Base-by-base conservation (phyloP, 2,113 vertebrate genomes). In the Lagopus leucura region DNA sequence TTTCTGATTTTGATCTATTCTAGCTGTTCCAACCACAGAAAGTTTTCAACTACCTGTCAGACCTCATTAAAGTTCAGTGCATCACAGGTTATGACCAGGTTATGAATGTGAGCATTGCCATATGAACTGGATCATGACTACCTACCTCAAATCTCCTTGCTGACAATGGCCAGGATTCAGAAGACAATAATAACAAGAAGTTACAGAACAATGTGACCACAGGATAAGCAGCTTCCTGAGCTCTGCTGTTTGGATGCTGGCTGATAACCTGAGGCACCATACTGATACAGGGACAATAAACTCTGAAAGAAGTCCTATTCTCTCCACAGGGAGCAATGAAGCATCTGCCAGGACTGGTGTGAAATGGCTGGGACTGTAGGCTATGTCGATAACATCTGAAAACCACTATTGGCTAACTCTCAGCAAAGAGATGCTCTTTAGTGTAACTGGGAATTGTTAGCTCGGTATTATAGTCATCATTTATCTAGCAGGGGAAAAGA, bases 401-500 rank as follows among this genome's bases (percentile, higher is more conserved):
- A 82, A 76, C 28, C 5, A 4, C 83, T 88, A 20, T 20, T 73
- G 90, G 79, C 17, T 50, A 25, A 21, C 48, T 70, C 85, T 69
- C 67, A 54, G 58, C 24, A n/a, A 55, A 54, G 66, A 69, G 84
- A 48, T 15, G 67, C 75, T 87, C 63, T 85, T 60, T 8, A 36
- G 82, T 30, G 54, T 65, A 85, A 42, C 54, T 28, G 64, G 82
- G 60, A 73, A 28, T 88, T 91, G 85, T 66, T 88, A 27, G 48
- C 67, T 58, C 0, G 1, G 38, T 63, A 3, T 86, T 64, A 54
- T 16, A 81, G 78, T 18, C 58, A 48, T 71, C 71, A 25, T 79
- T 91, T 66, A 70, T 58, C 48, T 36, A 86, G 78, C 71, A 54
- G 82, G 45, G 48, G n/a, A 54, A 85, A 85, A 90, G 75, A 88